Percentiles rank a stretch among this genome's conserved stretches.
These are phyloP conservation scores for Caenorhabditis parvicauda DNA, from an alignment of 2,888 invertebrate species.

Conservation along the genomic window DNA sequence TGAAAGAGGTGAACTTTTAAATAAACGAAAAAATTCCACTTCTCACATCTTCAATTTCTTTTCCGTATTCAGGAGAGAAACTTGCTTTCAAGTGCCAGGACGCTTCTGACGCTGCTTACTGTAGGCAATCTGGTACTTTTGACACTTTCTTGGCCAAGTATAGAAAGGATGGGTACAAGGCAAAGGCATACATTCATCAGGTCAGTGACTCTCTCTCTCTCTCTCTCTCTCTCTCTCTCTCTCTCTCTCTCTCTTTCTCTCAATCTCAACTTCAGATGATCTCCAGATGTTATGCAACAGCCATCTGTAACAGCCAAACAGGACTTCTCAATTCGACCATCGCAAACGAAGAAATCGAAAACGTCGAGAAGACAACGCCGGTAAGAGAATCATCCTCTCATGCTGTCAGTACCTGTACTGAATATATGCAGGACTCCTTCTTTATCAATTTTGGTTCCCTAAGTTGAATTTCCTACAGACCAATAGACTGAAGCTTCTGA, in stretches of 20 bases:
- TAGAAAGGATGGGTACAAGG: slow-evolving; percentile 59
- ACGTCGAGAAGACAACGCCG: slow-evolving; percentile 37
- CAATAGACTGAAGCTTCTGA: slow-evolving; percentile 34
- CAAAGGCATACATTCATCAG: slow-evolving; percentile 61
- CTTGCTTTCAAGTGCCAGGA: slow-evolving; percentile 56
- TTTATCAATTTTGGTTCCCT: too few species aligned
- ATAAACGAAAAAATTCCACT: background rate
- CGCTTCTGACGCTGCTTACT: slow-evolving; percentile 53
- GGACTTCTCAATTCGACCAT: slow-evolving; percentile 55
- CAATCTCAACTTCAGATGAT: slow-evolving; percentile 56
- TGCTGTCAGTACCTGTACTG: too few species aligned
- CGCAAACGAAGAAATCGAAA: slow-evolving; percentile 40
- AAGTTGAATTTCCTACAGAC: too few species aligned
- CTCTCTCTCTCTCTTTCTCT: background rate
- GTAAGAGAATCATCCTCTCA: too few species aligned
- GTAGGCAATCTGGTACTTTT: slow-evolving; percentile 51
- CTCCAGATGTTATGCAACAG: slow-evolving; percentile 56
- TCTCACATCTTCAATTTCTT: background rate
- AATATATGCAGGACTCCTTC: too few species aligned
- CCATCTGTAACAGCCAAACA: slow-evolving; percentile 54
- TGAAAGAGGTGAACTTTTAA: slow-evolving; percentile 42
- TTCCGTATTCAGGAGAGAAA: slow-evolving; percentile 47
- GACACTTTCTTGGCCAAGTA: slow-evolving; percentile 55
- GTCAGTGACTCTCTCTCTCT: slow-evolving; percentile 10
- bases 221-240: background rate